phyloP scores from a whole-genome alignment of 2,113 vertebrate genomes.

The Psammodynastes pulverulentus region DNA sequence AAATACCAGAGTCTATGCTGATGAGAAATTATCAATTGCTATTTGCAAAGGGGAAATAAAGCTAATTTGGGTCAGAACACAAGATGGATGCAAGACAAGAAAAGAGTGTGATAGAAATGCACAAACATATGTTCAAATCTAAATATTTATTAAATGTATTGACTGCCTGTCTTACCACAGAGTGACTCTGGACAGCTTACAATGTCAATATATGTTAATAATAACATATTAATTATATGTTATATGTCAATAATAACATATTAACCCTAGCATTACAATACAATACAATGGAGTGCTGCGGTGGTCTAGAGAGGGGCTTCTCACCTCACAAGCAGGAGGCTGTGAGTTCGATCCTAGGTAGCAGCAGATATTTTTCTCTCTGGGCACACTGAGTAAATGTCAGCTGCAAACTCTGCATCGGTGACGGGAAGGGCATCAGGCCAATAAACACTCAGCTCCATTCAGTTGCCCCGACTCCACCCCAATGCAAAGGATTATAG shows the following conservation, averaged over 20 bases:
- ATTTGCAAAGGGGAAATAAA: not conserved
- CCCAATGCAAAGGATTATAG: too few relatives aligned
- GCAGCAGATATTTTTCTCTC: too few relatives aligned
- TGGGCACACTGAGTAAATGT: too few relatives aligned
- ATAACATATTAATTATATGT: not conserved
- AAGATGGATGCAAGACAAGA: not conserved
- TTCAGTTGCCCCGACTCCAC: too few relatives aligned
- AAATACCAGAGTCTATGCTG: not conserved
- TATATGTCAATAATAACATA: not conserved
- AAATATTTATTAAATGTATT: not conserved
- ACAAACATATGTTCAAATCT: not conserved
- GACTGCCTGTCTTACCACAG: not conserved
- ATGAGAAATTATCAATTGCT: not conserved
- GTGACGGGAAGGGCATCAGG: too few relatives aligned
- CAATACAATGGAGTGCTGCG: not conserved
- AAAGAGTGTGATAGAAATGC: not conserved
- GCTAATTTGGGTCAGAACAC: not conserved
- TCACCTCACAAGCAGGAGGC: too few relatives aligned
- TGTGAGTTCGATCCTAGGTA: too few relatives aligned
- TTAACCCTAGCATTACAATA: not conserved
- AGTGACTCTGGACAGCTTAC: not conserved
- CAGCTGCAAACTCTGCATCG: too few relatives aligned
- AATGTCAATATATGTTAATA: not conserved
- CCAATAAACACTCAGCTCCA: too few relatives aligned
- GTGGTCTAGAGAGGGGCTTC: too few relatives aligned